Evolutionary conservation across 2,113 vertebrate genomes (phyloP), one percentile per base, ranked within the genome.

Genomic region (Bungarus multicinctus): DNA sequence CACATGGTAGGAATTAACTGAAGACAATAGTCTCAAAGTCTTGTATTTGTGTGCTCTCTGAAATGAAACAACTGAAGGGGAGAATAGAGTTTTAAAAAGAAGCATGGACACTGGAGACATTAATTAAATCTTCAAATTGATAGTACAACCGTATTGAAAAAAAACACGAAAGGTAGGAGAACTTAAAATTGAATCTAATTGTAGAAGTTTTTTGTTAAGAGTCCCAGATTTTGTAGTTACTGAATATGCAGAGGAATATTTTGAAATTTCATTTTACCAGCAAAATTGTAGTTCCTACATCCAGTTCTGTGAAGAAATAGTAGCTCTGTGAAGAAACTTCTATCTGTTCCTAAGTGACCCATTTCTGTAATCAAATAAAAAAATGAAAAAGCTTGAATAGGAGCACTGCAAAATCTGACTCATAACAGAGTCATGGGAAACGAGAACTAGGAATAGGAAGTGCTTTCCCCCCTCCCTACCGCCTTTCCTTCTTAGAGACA

Each of bases 81-180:
- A 69, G 27, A n/a, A 69, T 11, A 64, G 30, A 64, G 27, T n/a
- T n/a, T 69, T 0, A 69, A 69, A 69, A 69, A 69, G 30, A 69
- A 69, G 60, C 1, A 69, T 14, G 60, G 60, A n/a, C n/a, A 69
- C 11, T 64, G 30, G 30, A 14, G 3, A n/a, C 1, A 64, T n/a
- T 69, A n/a, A 69, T 4, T n/a, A n/a, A 69, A n/a, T 69, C 60
- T n/a, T n/a, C 30, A 69, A 12, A 16, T 69, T 69, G 12, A 69
- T n/a, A 69, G 60, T 64, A 12, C 10, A 64, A 64, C 27, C 4
- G 27, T 5, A n/a, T 11, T 30, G 60, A n/a, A 14, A 30, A 30
- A 14, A n/a, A n/a, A 0, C 11, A 14, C 4, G 12, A 3, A 14
- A 4, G 27, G 60, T 4, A 27, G 10, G 27, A 3, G 3, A 47